Evolutionary conservation across 2,888 invertebrate genomes (phyloP).

Genomic region (Eupithecia dodoneata): DNA sequence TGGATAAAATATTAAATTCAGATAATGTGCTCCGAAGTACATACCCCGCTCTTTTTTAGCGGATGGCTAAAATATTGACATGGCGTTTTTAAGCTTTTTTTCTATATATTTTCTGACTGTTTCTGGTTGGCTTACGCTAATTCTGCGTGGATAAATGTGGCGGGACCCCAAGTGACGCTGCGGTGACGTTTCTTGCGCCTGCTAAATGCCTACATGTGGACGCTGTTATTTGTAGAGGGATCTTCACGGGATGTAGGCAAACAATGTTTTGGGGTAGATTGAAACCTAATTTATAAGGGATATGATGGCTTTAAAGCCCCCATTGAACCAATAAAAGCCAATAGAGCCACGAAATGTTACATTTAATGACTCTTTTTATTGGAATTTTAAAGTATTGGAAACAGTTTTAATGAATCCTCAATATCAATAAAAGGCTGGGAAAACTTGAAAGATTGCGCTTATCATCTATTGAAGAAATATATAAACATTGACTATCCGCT

Average conservation of each 20-base stretch:
- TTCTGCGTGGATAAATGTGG: not conserved
- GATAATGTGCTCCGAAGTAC: too few species aligned
- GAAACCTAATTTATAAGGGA: not conserved
- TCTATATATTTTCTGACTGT: not conserved
- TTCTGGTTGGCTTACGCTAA: not conserved
- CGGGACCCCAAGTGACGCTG: constrained; percentile 27
- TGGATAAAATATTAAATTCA: too few species aligned
- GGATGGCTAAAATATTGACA: too few species aligned
- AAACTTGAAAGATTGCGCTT: not conserved
- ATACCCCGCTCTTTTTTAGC: too few species aligned
- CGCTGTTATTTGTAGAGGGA: not conserved
- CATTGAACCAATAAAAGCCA: too few species aligned
- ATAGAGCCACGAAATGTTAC: too few species aligned
- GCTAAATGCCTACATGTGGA: constrained; percentile 11
- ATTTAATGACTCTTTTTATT: not conserved
- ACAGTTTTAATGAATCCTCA: too few species aligned
- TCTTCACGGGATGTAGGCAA: not conserved
- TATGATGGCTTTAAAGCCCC: not conserved
- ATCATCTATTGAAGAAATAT: not conserved
- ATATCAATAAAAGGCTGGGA: not conserved
- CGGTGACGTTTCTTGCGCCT: constrained; percentile 30
- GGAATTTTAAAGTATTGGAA: not conserved
- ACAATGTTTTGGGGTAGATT: not conserved
- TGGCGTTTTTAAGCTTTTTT: too few species aligned
- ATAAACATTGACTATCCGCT: not conserved